A percentile compares a stretch with the other conserved stretches of the same genome.
phyloP scores from a whole-genome alignment of 2,797 vertebrate species.

The Antrozous pallidus region DNA sequence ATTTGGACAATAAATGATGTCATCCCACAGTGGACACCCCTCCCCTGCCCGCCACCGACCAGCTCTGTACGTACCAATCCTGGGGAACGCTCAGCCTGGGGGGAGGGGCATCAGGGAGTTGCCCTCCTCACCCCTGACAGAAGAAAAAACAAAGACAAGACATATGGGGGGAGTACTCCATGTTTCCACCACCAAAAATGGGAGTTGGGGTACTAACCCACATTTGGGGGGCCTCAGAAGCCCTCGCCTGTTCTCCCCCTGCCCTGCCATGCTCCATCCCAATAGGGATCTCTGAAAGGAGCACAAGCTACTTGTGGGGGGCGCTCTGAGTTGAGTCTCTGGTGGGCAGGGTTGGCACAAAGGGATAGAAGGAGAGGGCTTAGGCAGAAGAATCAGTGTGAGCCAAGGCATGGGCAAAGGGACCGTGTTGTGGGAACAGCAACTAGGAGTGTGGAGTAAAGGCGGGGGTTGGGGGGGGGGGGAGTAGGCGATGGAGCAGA shows the following conservation, averaged over 20 bases:
- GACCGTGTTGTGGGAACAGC: background rate
- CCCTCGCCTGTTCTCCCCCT: accelerated
- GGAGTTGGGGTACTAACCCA: background rate
- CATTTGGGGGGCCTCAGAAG: background rate
- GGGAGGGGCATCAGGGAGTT: accelerated
- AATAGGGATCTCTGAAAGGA: background rate
- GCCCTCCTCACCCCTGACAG: background rate
- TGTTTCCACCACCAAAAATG: background rate
- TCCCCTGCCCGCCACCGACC: background rate
- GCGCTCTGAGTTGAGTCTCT: background rate
- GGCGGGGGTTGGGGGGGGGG: background rate
- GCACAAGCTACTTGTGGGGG: background rate
- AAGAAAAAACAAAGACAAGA: background rate
- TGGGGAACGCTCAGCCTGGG: background rate
- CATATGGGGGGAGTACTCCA: background rate
- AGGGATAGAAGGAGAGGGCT: background rate
- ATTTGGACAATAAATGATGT: background rate
- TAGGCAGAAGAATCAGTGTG: background rate
- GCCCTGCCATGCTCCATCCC: background rate
- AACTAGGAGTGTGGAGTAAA: background rate
- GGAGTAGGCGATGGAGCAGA: accelerated
- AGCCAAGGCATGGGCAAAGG: background rate
- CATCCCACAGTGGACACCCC: background rate
- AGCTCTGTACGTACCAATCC: background rate
- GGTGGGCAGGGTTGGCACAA: accelerated